Base-by-base conservation (phyloP, 2,113 vertebrate species). In the Nicator chloris region DNA sequence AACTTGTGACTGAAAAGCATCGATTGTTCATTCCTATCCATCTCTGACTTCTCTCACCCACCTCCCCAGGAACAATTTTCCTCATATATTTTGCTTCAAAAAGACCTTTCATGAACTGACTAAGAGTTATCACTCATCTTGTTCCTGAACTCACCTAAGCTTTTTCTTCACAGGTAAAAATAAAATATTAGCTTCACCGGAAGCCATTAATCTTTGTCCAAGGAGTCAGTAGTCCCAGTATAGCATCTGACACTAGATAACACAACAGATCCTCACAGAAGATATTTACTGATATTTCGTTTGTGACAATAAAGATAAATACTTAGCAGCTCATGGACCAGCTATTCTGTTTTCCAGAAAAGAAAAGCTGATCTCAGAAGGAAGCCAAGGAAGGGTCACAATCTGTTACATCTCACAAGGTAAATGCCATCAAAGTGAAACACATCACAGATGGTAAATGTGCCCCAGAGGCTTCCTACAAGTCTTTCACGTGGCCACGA, bases 121-220 rank as follows among this genome's bases (percentile, higher is more conserved):
- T 92, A 47, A 53, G 65, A 72, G 31, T 75, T 91, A 68, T 31
- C 63, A 56, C 73, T 92, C 88, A 77, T 68, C 79, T 92, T 61
- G n/a, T 57, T 66, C 50, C 70, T 73, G 78, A 82, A 59, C 81
- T 92, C 10, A 92, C 53, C 81, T 87, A 71, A 92, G 89, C 82
- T 77, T 77, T 92, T 47, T 95, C 82, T 30, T 80, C 35, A 65
- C 71, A 81, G 88, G 80, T 97, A 95, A 95, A 97, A 97, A 97
- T 86, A 64, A 50, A 85, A 27, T 56, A 91, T 24, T 39, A 76
- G 22, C 92, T 93, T 96, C 92, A 95, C 54, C 0, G 1, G 63
- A 91, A 88, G 39, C 82, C 75, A 72, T 93, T 88, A 63, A 87
- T 84, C 76, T 93, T 95, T 95, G 80, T 91, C 84, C 80, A 73